phyloP scores from a whole-genome alignment of 2,888 invertebrate genomes.

The Tipula lateralis region DNA sequence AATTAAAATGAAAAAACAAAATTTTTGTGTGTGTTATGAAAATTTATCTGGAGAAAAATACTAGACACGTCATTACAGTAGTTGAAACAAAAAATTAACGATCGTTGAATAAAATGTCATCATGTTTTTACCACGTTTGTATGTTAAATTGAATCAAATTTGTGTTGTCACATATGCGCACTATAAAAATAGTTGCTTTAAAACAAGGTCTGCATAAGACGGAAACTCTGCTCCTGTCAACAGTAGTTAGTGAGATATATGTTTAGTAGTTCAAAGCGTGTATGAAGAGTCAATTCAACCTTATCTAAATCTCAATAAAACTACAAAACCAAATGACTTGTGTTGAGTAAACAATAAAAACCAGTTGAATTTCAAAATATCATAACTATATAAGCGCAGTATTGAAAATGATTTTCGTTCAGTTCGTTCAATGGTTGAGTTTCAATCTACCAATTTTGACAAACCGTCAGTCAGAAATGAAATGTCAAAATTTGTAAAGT shows the following conservation, averaged over 20 bases:
- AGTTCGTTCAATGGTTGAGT: not conserved
- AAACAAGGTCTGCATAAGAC: too few species aligned
- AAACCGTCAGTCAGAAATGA: not conserved
- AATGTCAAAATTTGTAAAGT: not conserved
- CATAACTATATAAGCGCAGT: too few species aligned
- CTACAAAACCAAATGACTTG: too few species aligned
- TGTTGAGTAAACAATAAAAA: too few species aligned
- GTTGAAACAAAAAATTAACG: conserved; percentile 24
- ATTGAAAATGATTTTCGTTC: not conserved
- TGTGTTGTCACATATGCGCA: too few species aligned
- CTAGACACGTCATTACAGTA: conserved; percentile 6
- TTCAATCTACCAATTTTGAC: not conserved
- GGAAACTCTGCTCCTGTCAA: too few species aligned
- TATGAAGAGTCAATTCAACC: too few species aligned
- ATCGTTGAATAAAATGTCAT: not conserved
- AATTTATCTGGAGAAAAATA: not conserved
- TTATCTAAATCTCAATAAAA: too few species aligned
- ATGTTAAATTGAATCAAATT: not conserved
- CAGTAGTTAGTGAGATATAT: too few species aligned
- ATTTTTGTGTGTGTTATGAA: not conserved
- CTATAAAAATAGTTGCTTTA: too few species aligned
- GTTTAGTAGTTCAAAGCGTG: too few species aligned
- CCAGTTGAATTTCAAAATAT: too few species aligned
- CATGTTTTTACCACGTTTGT: not conserved
- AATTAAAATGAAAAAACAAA: not conserved